These are phyloP conservation scores for Poecilus cupreus DNA, from an alignment of 2,888 invertebrate species.

Conservation along the genomic window DNA sequence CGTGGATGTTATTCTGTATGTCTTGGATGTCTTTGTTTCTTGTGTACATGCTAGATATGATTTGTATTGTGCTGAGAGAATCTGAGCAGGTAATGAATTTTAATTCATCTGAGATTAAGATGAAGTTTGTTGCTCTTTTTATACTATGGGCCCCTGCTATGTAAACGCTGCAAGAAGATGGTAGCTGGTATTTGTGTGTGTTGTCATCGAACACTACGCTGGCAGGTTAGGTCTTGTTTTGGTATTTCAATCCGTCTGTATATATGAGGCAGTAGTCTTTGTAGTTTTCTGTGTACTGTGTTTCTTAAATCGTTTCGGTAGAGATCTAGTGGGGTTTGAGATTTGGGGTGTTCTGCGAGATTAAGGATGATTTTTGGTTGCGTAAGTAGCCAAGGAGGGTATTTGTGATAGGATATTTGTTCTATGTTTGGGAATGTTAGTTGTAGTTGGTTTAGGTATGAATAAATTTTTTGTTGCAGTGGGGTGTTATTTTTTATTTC, in stretches of 20 bases:
- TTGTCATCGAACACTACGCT: background rate
- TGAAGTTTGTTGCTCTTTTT: background rate
- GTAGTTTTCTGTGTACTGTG: background rate
- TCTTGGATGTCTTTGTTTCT: background rate
- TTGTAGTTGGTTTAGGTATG: background rate
- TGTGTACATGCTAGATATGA: conserved; percentile 12
- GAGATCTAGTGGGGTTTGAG: background rate
- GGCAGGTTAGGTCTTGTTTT: background rate
- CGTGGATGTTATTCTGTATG: background rate
- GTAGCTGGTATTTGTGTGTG: background rate
- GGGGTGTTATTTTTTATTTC: background rate
- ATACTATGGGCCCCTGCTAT: background rate
- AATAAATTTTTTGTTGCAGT: background rate
- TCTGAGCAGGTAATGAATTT: conserved; percentile 28
- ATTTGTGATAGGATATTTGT: background rate
- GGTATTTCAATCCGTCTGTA: background rate
- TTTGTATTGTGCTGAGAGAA: conserved; percentile 30
- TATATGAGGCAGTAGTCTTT: background rate
- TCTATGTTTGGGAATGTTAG: background rate
- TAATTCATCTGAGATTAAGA: background rate
- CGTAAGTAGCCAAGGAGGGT: background rate
- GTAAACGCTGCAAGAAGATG: background rate
- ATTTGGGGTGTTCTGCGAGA: background rate
- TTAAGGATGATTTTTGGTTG: background rate
- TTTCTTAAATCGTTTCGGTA: background rate